phyloP scores from a whole-genome alignment of 2,797 vertebrate species.

The Anisognathus igniventris region DNA sequence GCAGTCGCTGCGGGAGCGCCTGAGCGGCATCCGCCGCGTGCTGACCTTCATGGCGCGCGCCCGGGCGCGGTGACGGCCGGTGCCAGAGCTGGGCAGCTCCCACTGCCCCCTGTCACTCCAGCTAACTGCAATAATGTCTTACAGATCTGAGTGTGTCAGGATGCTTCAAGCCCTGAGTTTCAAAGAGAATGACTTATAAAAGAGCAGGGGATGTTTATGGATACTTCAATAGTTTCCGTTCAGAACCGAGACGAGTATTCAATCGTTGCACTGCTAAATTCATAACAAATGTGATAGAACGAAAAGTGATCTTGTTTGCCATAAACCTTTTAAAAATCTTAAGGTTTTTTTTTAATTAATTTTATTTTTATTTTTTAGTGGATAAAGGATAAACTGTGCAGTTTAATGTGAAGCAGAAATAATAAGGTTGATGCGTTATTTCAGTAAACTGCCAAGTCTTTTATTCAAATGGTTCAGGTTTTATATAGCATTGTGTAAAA shows the following conservation, averaged over 20 bases:
- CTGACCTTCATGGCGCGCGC: conserved; percentile 76
- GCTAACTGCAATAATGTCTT: conserved; percentile 72
- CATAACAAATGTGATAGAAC: conserved; percentile 59
- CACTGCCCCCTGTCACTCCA: conserved; percentile 51
- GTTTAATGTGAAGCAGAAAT: conserved; percentile 71
- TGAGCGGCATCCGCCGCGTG: conserved; percentile 76
- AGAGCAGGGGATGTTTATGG: conserved; percentile 56
- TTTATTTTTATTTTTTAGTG: conserved; percentile 56
- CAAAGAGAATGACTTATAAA: conserved; percentile 39
- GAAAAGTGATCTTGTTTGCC: conserved; percentile 66
- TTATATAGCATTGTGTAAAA: conserved; percentile 71
- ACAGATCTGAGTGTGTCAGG: conserved; percentile 45
- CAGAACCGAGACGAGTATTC: conserved; percentile 59
- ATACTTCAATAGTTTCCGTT: conserved; percentile 28
- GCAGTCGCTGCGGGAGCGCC: conserved; percentile 77
- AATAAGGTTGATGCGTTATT: conserved; percentile 60
- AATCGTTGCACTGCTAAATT: conserved; percentile 64
- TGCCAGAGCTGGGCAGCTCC: neutral
- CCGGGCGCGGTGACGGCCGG: conserved; percentile 52
- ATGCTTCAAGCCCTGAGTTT: conserved; percentile 11
- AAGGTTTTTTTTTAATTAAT: conserved; percentile 48
- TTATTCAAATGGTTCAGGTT: conserved; percentile 73
- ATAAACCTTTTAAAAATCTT: conserved; percentile 53
- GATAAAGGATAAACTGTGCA: conserved; percentile 61
- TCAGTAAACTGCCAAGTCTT: conserved; percentile 66